Base-by-base conservation (phyloP, 1,140 invertebrate genomes). In the Colletes gigas region DNA sequence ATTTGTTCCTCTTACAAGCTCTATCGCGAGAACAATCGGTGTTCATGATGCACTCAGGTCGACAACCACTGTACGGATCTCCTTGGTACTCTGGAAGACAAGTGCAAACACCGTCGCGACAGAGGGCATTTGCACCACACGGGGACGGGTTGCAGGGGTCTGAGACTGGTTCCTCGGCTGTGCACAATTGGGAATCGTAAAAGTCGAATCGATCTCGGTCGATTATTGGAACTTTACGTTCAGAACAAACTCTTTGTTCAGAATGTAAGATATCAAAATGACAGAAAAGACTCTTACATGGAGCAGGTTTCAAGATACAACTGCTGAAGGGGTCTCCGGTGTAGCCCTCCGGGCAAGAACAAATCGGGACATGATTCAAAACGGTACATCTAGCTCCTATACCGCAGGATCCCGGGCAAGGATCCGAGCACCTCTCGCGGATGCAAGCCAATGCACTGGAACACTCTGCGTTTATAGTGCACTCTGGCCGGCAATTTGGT, bases 361-460 rank as follows among this genome's bases (percentile, higher is more conserved):
- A 96, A 72, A 95, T 94, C 14, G 95, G 95, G 75, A 94, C 95
- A 80, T 96, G 96, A 89, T 96, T 96, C 12, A 95, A 90, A 21
- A 96, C 95, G 68, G 85, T 92, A 84, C 96, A 97, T 10, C 94
- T 89, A 14, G 96, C 95, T 84, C 95, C 94, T 21, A 93, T 76
- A 47, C 96, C 96, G 91, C 96, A 97, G 12, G 95, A 95, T 39
- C 95, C 95, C 10, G 94, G 94, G 89, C 96, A 97, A 74, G 96
- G 96, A 89, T 96, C 95, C 78, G 93, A 91, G 90, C 96, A 97
- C 90, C 95, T 96, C 70, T 95, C 94, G 74, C 94, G 94, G 66
- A 95, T 94, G 85, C 96, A 96, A 68, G 95, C 95, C 55, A 91
- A 90, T 79, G 94, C 93, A 85, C 94, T 94, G 2, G 94, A 75